Evolutionary conservation across 2,888 invertebrate species (phyloP).

Genomic region (Erebia palarica): DNA sequence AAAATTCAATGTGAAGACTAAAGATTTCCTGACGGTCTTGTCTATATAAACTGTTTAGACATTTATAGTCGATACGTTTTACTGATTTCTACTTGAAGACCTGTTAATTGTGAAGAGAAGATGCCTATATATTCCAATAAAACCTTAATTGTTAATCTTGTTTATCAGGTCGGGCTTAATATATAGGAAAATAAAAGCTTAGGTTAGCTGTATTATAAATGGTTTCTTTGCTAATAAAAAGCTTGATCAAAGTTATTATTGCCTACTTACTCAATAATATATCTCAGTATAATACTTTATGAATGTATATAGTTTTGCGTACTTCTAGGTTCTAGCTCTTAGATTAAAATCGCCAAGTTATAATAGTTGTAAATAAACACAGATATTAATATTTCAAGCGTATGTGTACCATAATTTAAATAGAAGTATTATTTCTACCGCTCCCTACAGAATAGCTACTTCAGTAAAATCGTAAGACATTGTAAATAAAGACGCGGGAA

Average conservation of each 20-base stretch:
- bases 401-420: constrained; percentile 59
- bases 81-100: too few relatives aligned
- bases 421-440: constrained; percentile 59
- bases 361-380: constrained; percentile 46
- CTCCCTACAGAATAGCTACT: constrained; percentile 60
- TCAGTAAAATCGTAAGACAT: constrained; percentile 71
- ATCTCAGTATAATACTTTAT: too few relatives aligned
- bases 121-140: background rate
- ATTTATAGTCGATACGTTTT: too few relatives aligned
- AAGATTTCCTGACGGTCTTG: too few relatives aligned
- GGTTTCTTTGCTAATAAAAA: too few relatives aligned
- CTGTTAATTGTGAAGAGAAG: background rate
- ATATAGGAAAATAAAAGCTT: too few relatives aligned
- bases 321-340: background rate
- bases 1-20: background rate
- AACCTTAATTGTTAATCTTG: background rate
- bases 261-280: too few relatives aligned
- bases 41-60: too few relatives aligned
- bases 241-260: too few relatives aligned
- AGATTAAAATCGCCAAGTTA: constrained; percentile 39
- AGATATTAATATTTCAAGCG: constrained; percentile 56
- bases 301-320: background rate
- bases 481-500: constrained; percentile 64
- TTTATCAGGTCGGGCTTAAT: too few relatives aligned
- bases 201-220: too few relatives aligned